phyloP scores from a whole-genome alignment of 2,888 invertebrate species.

The Meta bourneti region DNA sequence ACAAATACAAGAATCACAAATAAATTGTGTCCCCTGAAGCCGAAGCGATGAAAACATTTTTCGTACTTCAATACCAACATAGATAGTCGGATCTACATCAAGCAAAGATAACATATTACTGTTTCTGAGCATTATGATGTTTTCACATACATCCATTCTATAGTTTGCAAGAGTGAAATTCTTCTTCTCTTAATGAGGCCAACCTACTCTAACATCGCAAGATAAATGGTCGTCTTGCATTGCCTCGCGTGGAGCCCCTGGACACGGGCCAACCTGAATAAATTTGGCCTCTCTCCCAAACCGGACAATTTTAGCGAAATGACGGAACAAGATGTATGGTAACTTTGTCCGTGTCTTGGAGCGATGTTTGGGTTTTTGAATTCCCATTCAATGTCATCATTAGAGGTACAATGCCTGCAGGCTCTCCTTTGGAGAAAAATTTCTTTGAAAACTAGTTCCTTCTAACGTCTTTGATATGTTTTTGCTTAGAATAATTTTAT shows the following conservation, averaged over 20 bases:
- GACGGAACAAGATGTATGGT: conserved; percentile 57
- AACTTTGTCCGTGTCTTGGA: conserved; percentile 22
- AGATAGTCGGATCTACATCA: background rate
- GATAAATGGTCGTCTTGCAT: conserved; percentile 40
- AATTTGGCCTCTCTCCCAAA: conserved; percentile 44
- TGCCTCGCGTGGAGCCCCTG: conserved; percentile 34
- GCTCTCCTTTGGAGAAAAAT: background rate
- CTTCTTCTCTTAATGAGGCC: conserved; percentile 43
- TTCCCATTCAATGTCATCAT: conserved; percentile 49
- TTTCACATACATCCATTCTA: background rate
- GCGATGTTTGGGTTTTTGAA: conserved; percentile 51
- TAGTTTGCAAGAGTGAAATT: conserved; percentile 31
- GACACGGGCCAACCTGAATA: conserved; percentile 56
- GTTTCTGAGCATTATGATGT: background rate
- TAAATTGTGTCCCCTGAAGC: background rate
- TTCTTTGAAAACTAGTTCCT: background rate
- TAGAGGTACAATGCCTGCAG: conserved; percentile 38
- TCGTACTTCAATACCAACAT: background rate
- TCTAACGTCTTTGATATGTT: conserved; percentile 11
- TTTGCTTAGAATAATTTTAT: background rate
- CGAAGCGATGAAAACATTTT: background rate
- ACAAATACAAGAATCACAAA: background rate
- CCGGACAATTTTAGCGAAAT: conserved; percentile 55
- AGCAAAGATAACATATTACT: conserved; percentile 14
- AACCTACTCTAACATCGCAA: conserved; percentile 48